Evolutionary conservation across 2,113 vertebrate genomes (phyloP).

Genomic region (Hoplias malabaricus): DNA sequence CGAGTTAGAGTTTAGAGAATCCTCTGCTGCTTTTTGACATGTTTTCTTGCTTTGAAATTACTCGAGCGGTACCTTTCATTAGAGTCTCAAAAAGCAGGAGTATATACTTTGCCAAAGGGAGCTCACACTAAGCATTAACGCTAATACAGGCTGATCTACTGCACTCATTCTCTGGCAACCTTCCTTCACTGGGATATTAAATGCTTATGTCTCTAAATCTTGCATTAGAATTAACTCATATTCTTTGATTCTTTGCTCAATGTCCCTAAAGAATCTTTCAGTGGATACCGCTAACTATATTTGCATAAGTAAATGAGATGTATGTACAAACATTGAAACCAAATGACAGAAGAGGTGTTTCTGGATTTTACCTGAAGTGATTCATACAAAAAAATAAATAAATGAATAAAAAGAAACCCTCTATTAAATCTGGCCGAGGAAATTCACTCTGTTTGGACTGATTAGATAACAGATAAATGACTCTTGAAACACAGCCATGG

Average conservation of each 20-base stretch:
- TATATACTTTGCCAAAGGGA: neutral
- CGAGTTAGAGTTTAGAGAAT: neutral
- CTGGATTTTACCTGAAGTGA: too few species aligned
- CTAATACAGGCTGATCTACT: constrained; percentile 26
- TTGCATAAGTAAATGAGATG: too few species aligned
- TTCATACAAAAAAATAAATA: too few species aligned
- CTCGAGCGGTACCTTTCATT: neutral
- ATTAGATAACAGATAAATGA: too few species aligned
- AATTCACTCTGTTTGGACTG: too few species aligned
- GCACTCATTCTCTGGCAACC: constrained; percentile 14
- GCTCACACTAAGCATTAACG: constrained; percentile 5
- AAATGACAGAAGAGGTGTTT: too few species aligned
- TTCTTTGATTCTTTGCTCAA: constrained; percentile 28
- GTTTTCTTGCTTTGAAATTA: neutral
- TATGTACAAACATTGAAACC: too few species aligned
- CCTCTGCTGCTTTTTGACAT: neutral
- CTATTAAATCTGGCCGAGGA: too few species aligned
- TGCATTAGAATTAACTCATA: constrained; percentile 16
- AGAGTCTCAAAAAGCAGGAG: neutral
- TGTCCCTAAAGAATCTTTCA: too few species aligned
- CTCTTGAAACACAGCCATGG: too few species aligned
- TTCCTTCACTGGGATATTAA: constrained; percentile 18
- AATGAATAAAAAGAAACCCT: too few species aligned
- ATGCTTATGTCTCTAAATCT: constrained; percentile 13
- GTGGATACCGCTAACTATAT: too few species aligned